Evolutionary conservation across 2,888 invertebrate genomes (phyloP).

Genomic region (Lasioglossum pauxillum): DNA sequence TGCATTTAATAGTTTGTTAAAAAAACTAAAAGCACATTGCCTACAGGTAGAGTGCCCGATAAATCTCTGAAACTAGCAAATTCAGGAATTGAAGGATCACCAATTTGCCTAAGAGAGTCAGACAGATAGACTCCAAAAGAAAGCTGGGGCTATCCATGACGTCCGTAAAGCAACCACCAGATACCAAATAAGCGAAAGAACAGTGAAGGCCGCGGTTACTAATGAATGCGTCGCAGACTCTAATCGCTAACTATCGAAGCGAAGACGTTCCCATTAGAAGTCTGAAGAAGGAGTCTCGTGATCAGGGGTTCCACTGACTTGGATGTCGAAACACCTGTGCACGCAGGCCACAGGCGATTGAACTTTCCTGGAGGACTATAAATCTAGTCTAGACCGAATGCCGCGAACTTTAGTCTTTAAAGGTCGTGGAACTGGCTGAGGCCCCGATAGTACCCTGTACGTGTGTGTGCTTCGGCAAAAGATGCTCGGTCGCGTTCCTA

Average conservation of each 20-base stretch:
- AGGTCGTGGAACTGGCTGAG: conserved; percentile 79
- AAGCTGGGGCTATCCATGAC: background rate
- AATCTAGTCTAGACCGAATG: conserved; percentile 79
- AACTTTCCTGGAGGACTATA: conserved; percentile 79
- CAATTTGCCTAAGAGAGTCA: background rate
- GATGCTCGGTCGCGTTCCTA: conserved; percentile 38
- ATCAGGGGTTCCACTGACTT: background rate
- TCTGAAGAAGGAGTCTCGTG: background rate
- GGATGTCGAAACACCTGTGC: conserved; percentile 57
- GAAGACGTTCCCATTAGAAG: conserved; percentile 3
- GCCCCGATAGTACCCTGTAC: conserved; percentile 48
- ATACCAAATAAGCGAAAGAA: background rate
- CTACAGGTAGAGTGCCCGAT: background rate
- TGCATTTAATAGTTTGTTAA: no score
- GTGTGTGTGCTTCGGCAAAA: background rate
- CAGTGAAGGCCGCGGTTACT: background rate
- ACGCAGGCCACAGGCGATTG: conserved; percentile 73
- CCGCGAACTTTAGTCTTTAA: conserved; percentile 83
- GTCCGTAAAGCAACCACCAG: background rate
- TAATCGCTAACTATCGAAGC: background rate
- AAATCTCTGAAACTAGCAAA: background rate
- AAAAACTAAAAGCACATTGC: no score
- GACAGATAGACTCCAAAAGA: background rate
- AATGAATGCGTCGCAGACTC: background rate
- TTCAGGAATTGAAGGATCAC: background rate